Conservation (phyloP, 2,113 vertebrate species). For the Albula glossodonta region DNA sequence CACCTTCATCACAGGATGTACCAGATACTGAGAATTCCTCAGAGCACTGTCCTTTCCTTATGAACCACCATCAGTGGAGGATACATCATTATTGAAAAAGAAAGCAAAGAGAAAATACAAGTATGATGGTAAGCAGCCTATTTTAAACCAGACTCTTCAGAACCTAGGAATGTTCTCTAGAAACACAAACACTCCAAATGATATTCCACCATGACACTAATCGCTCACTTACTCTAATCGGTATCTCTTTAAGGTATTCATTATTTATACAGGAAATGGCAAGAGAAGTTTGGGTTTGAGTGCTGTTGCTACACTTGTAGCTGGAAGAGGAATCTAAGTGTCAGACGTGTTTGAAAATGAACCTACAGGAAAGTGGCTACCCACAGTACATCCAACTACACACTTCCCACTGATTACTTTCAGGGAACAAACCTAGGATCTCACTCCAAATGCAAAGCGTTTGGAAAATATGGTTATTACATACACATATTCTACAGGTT, state of each 20-base stretch:
- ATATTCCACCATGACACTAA: too few species aligned
- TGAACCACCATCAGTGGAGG: neutral
- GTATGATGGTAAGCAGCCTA: too few species aligned
- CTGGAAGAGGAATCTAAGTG: too few species aligned
- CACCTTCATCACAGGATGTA: neutral
- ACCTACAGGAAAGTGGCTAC: neutral
- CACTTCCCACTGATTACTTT: neutral
- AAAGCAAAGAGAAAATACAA: neutral
- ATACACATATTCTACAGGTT: neutral
- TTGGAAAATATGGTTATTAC: neutral
- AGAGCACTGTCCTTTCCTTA: neutral
- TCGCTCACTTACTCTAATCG: neutral
- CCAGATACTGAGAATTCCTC: neutral
- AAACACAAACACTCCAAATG: too few species aligned
- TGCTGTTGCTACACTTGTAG: too few species aligned
- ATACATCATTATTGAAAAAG: neutral
- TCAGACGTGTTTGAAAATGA: neutral
- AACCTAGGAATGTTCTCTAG: too few species aligned
- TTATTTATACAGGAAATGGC: too few species aligned
- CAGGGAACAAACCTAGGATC: neutral
- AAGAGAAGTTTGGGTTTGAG: too few species aligned
- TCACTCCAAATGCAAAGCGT: neutral
- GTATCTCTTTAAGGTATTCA: too few species aligned
- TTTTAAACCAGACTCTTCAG: too few species aligned
- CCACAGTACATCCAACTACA: neutral